Evolutionary conservation across 2,888 invertebrate species (phyloP).

Genomic region (Protodeltote pygarga): DNA sequence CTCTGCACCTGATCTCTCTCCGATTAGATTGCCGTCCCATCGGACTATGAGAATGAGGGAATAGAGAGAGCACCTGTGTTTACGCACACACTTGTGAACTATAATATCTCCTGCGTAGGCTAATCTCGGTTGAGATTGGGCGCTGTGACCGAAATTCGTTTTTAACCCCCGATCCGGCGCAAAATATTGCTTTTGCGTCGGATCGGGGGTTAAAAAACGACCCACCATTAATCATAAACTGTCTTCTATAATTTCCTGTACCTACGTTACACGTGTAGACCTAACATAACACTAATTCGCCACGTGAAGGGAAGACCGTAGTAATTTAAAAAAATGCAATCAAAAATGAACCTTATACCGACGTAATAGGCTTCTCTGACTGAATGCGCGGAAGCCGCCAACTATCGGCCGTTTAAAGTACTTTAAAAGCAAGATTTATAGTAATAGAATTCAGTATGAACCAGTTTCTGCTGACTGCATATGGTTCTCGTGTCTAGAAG

Average conservation of each 20-base stretch:
- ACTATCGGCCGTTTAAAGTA: constrained; percentile 49
- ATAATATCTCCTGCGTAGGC: no score
- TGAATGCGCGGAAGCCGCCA: constrained; percentile 32
- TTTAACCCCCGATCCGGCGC: no score
- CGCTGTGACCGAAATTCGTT: no score
- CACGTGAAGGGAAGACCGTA: constrained; percentile 68
- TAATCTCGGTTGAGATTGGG: no score
- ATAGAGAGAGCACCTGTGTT: no score
- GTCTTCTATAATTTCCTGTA: not conserved
- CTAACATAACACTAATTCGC: constrained; percentile 11
- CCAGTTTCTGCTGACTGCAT: constrained; percentile 56
- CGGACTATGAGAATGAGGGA: no score
- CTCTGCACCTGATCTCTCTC: no score
- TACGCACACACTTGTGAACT: no score
- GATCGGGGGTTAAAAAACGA: no score
- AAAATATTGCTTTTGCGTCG: no score
- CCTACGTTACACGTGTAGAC: constrained; percentile 6
- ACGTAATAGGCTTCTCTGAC: constrained; percentile 39
- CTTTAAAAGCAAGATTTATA: constrained; percentile 67
- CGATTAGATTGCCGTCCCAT: no score
- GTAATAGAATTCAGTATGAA: constrained; percentile 58
- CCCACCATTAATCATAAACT: no score
- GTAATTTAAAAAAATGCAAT: constrained; percentile 55
- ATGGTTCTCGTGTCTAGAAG: constrained; percentile 25
- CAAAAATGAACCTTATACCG: constrained; percentile 51